phyloP scores from a whole-genome alignment of 2,797 vertebrate genomes.

The Cyprinodon diabolis region DNA sequence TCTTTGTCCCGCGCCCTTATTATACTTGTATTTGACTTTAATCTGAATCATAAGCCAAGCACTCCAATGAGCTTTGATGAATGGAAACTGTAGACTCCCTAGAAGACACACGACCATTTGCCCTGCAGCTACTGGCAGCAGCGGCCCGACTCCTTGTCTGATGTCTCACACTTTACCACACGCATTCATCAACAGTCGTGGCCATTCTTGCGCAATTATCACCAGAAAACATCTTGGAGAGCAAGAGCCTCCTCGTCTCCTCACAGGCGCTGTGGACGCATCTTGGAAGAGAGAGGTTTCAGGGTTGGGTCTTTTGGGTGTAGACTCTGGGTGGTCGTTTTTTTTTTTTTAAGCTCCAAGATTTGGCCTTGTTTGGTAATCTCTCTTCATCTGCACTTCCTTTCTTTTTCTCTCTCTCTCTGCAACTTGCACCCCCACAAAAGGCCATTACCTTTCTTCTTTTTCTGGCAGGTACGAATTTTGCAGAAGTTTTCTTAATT shows the following conservation, averaged over 20 bases:
- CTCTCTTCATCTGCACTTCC: conserved; percentile 7
- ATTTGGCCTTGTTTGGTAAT: conserved; percentile 76
- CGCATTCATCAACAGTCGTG: conserved; percentile 52
- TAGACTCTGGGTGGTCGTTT: conserved; percentile 69
- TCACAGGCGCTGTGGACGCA: conserved; percentile 29
- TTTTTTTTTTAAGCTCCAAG: conserved; percentile 23
- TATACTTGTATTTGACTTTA: conserved; percentile 65
- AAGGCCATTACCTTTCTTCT: conserved; percentile 41
- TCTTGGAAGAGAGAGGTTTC: conserved; percentile 31
- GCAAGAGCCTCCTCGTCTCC: conserved; percentile 11
- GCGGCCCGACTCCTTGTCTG: conserved; percentile 54
- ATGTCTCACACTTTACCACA: conserved; percentile 63
- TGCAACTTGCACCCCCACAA: conserved; percentile 24
- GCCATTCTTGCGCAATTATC: conserved; percentile 47
- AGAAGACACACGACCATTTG: conserved; percentile 56
- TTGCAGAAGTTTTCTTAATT: conserved; percentile 17
- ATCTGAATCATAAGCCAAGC: conserved; percentile 70
- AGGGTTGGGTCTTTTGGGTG: conserved; percentile 47
- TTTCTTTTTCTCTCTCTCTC: conserved; percentile 25
- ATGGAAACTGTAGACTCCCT: conserved; percentile 61
- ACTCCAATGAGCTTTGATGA: conserved; percentile 63
- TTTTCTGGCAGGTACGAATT: conserved; percentile 32
- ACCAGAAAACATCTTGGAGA: conserved; percentile 35
- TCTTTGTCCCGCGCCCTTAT: conserved; percentile 62
- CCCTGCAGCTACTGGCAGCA: conserved; percentile 63